Percentiles rank a stretch among this genome's conserved stretches.
These are phyloP conservation scores for Spongilla lacustris DNA, from an alignment of 37 sponge, comb jelly and placozoan genomes.

Conservation along the genomic window DNA sequence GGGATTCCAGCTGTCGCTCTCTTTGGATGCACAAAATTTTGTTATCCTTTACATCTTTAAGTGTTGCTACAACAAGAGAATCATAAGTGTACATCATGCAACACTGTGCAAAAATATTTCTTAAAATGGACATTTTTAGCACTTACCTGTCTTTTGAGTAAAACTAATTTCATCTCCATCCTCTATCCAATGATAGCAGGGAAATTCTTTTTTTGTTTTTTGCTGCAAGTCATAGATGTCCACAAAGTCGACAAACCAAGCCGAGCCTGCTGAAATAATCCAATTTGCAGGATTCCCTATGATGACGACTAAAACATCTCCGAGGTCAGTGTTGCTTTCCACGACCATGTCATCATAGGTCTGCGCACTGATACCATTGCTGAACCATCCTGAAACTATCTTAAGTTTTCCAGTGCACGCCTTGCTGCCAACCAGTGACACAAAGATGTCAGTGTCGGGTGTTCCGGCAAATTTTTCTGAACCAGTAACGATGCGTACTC, in stretches of 20 bases:
- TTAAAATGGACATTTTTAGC: no score
- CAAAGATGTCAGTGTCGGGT: background rate
- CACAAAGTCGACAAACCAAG: conserved; percentile 38
- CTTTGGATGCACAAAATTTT: conserved; percentile 26
- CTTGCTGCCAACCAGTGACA: conserved; percentile 31
- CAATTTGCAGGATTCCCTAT: conserved; percentile 16
- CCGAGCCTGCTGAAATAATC: background rate
- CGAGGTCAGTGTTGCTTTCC: conserved; percentile 28
- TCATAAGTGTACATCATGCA: no score
- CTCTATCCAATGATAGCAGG: conserved; percentile 58
- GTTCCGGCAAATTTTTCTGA: conserved; percentile 9
- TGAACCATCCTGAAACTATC: background rate
- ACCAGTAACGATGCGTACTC: conserved; percentile 37
- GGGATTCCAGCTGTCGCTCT: conserved; percentile 1
- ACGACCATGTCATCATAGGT: conserved; percentile 32
- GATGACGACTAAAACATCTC: conserved; percentile 24
- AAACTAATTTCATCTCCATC: background rate
- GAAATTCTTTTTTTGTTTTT: background rate
- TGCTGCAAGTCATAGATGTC: background rate
- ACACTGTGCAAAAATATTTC: no score
- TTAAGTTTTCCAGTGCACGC: background rate
- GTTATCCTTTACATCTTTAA: conserved; percentile 15
- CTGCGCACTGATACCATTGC: background rate
- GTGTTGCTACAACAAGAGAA: conserved; percentile 8
- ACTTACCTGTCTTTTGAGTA: conserved; percentile 29